Conservation (phyloP, 2,888 invertebrate species). For the Marronus borbonicus region DNA sequence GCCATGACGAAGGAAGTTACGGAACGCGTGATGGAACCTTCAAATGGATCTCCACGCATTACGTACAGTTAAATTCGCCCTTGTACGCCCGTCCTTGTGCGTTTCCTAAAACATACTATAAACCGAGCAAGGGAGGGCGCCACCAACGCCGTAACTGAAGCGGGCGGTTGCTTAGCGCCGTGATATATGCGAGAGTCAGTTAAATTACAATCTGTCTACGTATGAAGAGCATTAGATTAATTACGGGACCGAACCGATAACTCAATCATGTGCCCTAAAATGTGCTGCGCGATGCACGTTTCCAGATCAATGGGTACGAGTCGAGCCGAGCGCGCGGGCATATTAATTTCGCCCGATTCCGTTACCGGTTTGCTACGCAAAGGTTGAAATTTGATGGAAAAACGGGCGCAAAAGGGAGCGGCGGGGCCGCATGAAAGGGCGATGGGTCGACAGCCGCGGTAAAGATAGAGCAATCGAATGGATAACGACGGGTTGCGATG, state of each 20-base stretch:
- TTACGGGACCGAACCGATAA: conserved; percentile 58
- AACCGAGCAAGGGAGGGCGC: background rate
- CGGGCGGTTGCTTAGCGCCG: conserved; percentile 47
- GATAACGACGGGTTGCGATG: no score
- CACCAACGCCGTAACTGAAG: conserved; percentile 5
- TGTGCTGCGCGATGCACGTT: conserved; percentile 58
- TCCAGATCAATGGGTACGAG: conserved; percentile 56
- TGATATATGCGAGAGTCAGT: conserved; percentile 53
- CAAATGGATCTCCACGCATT: no score
- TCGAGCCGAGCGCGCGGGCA: conserved; percentile 45
- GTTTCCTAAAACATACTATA: background rate
- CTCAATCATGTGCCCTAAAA: conserved; percentile 59
- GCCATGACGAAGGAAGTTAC: no score
- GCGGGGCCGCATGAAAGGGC: background rate
- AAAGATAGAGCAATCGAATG: no score
- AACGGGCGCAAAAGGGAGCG: conserved; percentile 8
- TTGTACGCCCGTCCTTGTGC: background rate
- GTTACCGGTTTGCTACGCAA: conserved; percentile 40
- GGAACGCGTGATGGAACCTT: no score
- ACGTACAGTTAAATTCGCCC: background rate
- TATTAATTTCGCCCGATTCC: conserved; percentile 52
- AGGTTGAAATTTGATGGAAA: conserved; percentile 46
- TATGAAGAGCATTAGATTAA: conserved; percentile 56
- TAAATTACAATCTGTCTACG: conserved; percentile 54
- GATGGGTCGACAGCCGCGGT: background rate